These are phyloP conservation scores for Netelia virgata DNA, from an alignment of 2,888 invertebrate genomes.

Conservation along the genomic window DNA sequence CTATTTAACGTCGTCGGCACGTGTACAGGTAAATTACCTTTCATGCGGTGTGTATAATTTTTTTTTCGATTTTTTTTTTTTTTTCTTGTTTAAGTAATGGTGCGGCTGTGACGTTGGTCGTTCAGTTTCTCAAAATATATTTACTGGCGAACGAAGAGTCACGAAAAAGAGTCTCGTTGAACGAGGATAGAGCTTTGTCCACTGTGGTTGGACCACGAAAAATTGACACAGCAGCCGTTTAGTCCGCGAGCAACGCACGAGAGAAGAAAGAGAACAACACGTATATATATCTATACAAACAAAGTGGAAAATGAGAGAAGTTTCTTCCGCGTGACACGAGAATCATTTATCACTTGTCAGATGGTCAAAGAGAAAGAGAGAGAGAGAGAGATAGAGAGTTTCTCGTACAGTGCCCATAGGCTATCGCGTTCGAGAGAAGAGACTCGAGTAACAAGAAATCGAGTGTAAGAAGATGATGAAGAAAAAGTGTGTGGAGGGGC, in stretches of 20 bases:
- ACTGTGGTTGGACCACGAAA: slow-evolving; percentile 26
- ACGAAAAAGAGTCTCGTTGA: slow-evolving; percentile 56
- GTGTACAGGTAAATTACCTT: neutral
- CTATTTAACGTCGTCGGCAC: neutral
- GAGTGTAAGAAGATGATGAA: slow-evolving; percentile 48
- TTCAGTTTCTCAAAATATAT: slow-evolving; percentile 31
- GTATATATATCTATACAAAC: neutral
- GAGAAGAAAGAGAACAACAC: slow-evolving; percentile 1
- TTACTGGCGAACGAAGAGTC: slow-evolving; percentile 2
- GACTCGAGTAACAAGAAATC: slow-evolving; percentile 35
- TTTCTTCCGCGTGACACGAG: slow-evolving; percentile 58
- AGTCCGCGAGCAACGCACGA: slow-evolving; percentile 25
- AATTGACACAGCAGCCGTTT: slow-evolving; percentile 66
- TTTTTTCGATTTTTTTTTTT: neutral
- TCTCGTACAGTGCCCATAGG: slow-evolving; percentile 43
- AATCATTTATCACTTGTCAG: slow-evolving; percentile 70
- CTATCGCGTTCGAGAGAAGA: slow-evolving; percentile 36
- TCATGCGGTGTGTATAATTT: neutral
- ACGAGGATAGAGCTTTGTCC: slow-evolving; percentile 38
- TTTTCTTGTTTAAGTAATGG: neutral
- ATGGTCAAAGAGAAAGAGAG: slow-evolving; percentile 44
- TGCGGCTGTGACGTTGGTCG: slow-evolving; percentile 1
- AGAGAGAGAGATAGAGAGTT: slow-evolving; percentile 45
- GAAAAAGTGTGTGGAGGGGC: neutral
- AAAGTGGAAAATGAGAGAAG: slow-evolving; percentile 50